phyloP scores from a whole-genome alignment of 2,888 invertebrate genomes.

The Cremastobaeus sp. region DNA sequence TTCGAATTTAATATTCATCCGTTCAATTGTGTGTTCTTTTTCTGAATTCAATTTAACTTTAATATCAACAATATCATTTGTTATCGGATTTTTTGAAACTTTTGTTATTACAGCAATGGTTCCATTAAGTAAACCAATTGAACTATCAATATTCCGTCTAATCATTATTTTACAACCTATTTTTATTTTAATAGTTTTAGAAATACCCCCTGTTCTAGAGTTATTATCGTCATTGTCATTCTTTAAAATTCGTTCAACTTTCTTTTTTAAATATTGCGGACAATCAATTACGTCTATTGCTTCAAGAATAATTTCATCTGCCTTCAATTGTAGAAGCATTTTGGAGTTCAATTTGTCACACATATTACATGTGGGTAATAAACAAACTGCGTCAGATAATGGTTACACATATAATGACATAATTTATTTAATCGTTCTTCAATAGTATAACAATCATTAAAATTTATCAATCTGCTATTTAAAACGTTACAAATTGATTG shows the following conservation, averaged over 20 bases:
- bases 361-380: slow-evolving; percentile 20
- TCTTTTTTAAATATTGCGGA: slow-evolving; percentile 9
- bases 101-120: background rate
- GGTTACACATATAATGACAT: background rate
- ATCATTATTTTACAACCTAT: slow-evolving; percentile 60
- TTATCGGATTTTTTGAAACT: slow-evolving; percentile 9
- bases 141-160: slow-evolving; percentile 63
- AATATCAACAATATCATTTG: slow-evolving; percentile 45
- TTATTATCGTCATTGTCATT: background rate
- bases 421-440: slow-evolving; percentile 6
- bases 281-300: slow-evolving; percentile 14
- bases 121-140: slow-evolving; percentile 13
- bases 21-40: slow-evolving; percentile 50
- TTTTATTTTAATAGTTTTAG: slow-evolving; percentile 19
- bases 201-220: slow-evolving; percentile 7
- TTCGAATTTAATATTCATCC: too few relatives aligned
- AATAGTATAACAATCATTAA: background rate
- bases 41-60: slow-evolving; percentile 52
- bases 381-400: slow-evolving; percentile 1
- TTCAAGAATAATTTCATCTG: slow-evolving; percentile 5
- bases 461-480: slow-evolving; percentile 5
- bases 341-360: slow-evolving; percentile 4
- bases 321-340: background rate
- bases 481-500: slow-evolving; percentile 22
- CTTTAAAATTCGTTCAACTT: slow-evolving; percentile 1